These are phyloP conservation scores for Coendou prehensilis DNA, from an alignment of 2,797 vertebrate genomes.

Conservation along the genomic window DNA sequence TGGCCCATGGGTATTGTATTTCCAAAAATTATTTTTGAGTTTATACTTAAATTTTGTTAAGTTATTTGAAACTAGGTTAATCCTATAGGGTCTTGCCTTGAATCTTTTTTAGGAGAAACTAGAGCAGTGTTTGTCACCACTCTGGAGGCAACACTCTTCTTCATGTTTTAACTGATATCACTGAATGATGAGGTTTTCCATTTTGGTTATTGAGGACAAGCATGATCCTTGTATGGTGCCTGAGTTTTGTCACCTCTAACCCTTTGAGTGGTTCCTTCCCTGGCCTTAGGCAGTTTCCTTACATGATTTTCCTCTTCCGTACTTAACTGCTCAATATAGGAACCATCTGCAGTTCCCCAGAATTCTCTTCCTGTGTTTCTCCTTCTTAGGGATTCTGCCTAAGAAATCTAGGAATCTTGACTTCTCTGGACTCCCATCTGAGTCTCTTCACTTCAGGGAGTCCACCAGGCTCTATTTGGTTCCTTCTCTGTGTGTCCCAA, in stretches of 20 bases:
- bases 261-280: background rate
- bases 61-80: background rate
- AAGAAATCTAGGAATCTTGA: background rate
- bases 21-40: constrained; percentile 37
- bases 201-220: background rate
- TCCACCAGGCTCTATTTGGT: background rate
- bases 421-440: background rate
- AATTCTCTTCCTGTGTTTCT: background rate
- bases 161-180: background rate
- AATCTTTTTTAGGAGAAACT: background rate
- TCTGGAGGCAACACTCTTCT: background rate
- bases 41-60: background rate
- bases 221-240: background rate
- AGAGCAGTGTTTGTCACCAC: background rate
- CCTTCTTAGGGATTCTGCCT: background rate
- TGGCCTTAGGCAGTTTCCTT: background rate
- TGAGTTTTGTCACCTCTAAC: background rate
- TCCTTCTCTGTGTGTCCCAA: background rate
- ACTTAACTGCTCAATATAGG: background rate
- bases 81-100: background rate
- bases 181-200: background rate
- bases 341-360: background rate
- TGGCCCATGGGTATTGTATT: background rate
- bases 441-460: background rate
- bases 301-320: background rate